Evolutionary conservation across 2,113 vertebrate genomes (phyloP).

Genomic region (Rhinogobius similis): DNA sequence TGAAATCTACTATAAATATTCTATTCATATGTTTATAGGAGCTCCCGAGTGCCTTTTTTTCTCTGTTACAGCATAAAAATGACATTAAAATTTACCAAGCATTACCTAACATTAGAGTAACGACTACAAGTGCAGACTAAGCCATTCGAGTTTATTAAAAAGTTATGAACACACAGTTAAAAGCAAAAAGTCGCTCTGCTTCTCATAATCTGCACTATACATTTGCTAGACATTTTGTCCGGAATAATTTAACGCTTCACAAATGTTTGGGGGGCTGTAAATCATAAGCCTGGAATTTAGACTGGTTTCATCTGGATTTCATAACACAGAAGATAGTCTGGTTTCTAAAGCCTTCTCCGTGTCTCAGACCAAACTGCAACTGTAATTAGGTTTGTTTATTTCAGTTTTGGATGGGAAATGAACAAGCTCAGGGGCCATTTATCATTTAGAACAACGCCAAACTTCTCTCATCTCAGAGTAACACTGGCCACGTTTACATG

Average conservation of each 20-base stretch:
- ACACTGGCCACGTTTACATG: too few relatives aligned
- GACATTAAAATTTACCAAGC: slow-evolving; percentile 11
- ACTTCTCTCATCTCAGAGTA: too few relatives aligned
- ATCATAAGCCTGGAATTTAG: neutral
- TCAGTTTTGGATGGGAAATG: too few relatives aligned
- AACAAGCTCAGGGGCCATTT: too few relatives aligned
- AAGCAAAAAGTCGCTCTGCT: neutral
- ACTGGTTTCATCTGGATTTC: too few relatives aligned
- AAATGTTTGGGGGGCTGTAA: neutral
- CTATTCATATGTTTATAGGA: slow-evolving; percentile 7
- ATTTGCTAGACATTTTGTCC: neutral
- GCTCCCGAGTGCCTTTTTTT: slow-evolving; percentile 3
- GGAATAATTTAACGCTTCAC: neutral
- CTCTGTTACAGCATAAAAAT: slow-evolving; percentile 4
- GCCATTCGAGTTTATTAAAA: slow-evolving; percentile 8
- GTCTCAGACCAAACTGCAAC: too few relatives aligned
- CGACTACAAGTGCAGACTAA: slow-evolving; percentile 6
- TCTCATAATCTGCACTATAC: neutral
- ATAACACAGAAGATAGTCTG: neutral
- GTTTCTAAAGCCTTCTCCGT: too few relatives aligned
- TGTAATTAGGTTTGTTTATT: too few relatives aligned
- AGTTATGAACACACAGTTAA: neutral
- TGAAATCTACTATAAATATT: slow-evolving; percentile 10
- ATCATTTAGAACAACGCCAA: too few relatives aligned
- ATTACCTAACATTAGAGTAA: slow-evolving; percentile 2